A percentile compares a stretch with the other conserved stretches of the same genome.
phyloP scores from a whole-genome alignment of 2,797 vertebrate species.

The Scyliorhinus canicula region DNA sequence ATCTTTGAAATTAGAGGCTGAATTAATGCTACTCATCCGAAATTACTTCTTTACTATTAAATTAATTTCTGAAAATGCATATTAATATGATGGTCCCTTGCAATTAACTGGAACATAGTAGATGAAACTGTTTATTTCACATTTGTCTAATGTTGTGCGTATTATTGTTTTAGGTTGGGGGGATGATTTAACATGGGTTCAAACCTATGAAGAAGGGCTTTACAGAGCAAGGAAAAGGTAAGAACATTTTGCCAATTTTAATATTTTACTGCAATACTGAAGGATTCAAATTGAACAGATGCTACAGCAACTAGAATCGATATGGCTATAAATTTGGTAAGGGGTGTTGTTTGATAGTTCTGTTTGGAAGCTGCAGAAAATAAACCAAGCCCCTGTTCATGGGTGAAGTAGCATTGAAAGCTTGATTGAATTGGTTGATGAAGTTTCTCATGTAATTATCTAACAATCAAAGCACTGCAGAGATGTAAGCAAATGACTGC shows the following conservation, averaged over 20 bases:
- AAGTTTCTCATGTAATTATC: background rate
- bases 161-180: conserved; percentile 38
- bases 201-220: conserved; percentile 39
- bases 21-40: background rate
- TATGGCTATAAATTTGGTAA: no score
- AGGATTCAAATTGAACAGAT: background rate
- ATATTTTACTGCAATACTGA: background rate
- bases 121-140: background rate
- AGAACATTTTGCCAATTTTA: background rate
- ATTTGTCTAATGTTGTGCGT: background rate
- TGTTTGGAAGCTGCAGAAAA: background rate
- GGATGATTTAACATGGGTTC: conserved; percentile 36
- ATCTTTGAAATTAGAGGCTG: background rate
- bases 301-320: background rate
- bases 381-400: background rate
- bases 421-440: background rate
- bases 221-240: conserved; percentile 16
- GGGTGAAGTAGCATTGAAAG: background rate
- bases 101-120: background rate
- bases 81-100: background rate
- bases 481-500: no score
- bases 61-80: background rate
- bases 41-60: background rate
- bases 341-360: background rate
- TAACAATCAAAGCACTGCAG: background rate